These are phyloP conservation scores for Clarias macrocephalus DNA, from an alignment of 2,113 vertebrate species.

Conservation along the genomic window DNA sequence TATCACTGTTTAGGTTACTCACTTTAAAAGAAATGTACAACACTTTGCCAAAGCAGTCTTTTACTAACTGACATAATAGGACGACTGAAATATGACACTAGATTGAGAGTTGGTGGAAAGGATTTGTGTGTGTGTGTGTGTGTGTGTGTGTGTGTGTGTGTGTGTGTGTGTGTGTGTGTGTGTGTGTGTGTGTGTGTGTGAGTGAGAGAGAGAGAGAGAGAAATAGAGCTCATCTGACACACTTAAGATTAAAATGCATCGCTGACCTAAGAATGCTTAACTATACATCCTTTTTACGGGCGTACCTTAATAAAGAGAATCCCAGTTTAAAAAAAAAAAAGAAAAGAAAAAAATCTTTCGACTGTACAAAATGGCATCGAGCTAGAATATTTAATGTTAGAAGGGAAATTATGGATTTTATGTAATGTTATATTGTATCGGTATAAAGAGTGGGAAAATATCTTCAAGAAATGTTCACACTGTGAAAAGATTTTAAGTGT, in stretches of 20 bases:
- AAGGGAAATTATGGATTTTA: conserved; percentile 74
- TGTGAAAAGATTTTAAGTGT: conserved; percentile 83
- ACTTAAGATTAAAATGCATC: conserved; percentile 13
- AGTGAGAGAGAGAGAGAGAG: no score
- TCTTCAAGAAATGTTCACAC: conserved; percentile 86
- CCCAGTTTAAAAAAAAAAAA: background rate
- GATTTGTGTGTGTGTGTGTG: conserved; percentile 11
- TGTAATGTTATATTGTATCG: conserved; percentile 85
- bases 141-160: background rate
- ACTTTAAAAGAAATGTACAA: conserved; percentile 9
- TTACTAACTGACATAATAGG: conserved; percentile 13
- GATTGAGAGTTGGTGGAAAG: background rate
- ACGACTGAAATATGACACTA: conserved; percentile 9
- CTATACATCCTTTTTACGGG: conserved; percentile 2
- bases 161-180: conserved; percentile 5
- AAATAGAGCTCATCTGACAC: conserved; percentile 17
- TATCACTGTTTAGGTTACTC: background rate
- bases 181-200: no score
- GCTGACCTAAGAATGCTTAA: conserved; percentile 18
- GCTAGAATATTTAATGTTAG: conserved; percentile 75
- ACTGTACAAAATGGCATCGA: conserved; percentile 69
- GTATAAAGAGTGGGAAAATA: conserved; percentile 74
- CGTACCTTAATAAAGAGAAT: conserved; percentile 4
- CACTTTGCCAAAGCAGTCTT: conserved; percentile 37
- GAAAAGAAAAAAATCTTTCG: background rate